Conservation (phyloP, 2,113 vertebrate genomes). For the Meleagris gallopavo region DNA sequence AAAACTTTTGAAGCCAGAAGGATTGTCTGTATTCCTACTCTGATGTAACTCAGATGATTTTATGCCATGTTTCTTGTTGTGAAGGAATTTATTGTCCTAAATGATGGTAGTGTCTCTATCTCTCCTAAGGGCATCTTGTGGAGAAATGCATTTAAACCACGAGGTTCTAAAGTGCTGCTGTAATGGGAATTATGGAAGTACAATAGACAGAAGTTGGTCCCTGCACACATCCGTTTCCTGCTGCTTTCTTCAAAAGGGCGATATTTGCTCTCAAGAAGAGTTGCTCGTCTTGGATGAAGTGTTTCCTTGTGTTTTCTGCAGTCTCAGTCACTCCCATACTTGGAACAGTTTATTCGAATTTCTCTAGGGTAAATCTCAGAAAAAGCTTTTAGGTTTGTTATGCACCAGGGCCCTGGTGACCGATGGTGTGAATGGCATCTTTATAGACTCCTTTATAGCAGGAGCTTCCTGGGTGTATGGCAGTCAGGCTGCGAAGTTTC, state of each 20-base stretch:
- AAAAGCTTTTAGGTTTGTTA: constrained; percentile 33
- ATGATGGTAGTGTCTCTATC: background rate
- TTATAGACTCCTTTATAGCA: constrained; percentile 57
- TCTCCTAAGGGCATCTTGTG: background rate
- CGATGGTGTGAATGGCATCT: constrained; percentile 40
- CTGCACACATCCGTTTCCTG: constrained; percentile 30
- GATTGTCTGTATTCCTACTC: fast-evolving
- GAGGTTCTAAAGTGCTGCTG: background rate
- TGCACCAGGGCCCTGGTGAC: background rate
- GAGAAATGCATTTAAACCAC: background rate
- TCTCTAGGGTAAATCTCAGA: background rate
- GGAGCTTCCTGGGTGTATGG: constrained; percentile 59
- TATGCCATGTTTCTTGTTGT: background rate
- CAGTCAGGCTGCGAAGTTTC: constrained; percentile 48
- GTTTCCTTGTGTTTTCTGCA: constrained; percentile 25
- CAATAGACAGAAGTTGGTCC: constrained; percentile 10
- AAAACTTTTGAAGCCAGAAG: background rate
- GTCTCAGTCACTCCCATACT: background rate
- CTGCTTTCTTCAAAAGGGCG: constrained; percentile 42
- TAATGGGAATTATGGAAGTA: background rate
- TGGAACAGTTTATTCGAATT: background rate
- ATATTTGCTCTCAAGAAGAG: constrained; percentile 40
- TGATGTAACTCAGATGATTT: background rate
- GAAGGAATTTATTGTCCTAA: background rate
- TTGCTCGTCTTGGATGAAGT: constrained; percentile 8